Conservation (phyloP, 2,797 vertebrate species). For the Enoplosus armatus region DNA sequence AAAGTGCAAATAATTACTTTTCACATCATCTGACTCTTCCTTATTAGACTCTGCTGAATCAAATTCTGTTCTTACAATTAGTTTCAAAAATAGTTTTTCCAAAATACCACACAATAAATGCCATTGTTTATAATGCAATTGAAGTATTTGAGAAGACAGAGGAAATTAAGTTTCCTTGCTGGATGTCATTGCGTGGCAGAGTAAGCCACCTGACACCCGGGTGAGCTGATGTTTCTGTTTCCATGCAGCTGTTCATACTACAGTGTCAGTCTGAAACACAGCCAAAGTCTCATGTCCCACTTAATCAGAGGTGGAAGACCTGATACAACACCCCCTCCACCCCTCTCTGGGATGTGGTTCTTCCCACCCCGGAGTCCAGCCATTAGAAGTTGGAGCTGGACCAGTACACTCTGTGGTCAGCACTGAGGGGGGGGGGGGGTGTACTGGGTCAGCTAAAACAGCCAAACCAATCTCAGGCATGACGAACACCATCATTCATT, state of each 20-base stretch:
- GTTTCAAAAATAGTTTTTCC: neutral
- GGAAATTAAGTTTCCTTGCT: neutral
- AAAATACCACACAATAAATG: neutral
- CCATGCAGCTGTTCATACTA: slow-evolving; percentile 48
- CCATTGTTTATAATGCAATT: neutral
- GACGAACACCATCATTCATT: too few species aligned
- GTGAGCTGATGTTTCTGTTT: slow-evolving; percentile 16
- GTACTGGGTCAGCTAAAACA: neutral
- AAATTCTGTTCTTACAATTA: neutral
- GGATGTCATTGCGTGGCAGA: neutral
- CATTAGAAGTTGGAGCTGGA: slow-evolving; percentile 33
- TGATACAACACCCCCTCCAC: slow-evolving; percentile 17
- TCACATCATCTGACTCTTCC: neutral
- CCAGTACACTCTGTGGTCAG: slow-evolving; percentile 1
- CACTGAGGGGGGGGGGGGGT: neutral
- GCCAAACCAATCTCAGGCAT: neutral
- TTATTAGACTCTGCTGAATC: neutral
- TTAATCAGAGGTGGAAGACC: slow-evolving; percentile 21
- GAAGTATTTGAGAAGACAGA: neutral
- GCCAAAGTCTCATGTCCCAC: slow-evolving; percentile 27
- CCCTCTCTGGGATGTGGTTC: slow-evolving; percentile 34
- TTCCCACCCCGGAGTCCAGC: slow-evolving; percentile 12
- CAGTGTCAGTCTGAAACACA: slow-evolving; percentile 28
- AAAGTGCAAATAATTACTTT: neutral
- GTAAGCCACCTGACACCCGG: neutral